phyloP scores from a whole-genome alignment of 1,140 invertebrate genomes.

The Thaumatotibia leucotreta region DNA sequence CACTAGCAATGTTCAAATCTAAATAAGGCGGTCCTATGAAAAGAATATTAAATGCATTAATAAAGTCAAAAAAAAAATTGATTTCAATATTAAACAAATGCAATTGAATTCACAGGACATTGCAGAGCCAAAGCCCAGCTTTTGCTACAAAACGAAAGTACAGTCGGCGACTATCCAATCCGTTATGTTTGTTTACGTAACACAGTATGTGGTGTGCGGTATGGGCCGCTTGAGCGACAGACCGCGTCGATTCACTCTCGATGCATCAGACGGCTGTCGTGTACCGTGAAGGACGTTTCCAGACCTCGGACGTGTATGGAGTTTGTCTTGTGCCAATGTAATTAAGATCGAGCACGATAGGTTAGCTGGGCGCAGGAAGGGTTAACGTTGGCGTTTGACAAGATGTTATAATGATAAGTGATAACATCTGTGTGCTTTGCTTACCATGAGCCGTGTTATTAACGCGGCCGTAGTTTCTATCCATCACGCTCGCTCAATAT shows the following conservation, averaged over 20 bases:
- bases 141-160: neutral
- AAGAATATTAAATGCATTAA: too few relatives aligned
- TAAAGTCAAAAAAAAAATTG: too few relatives aligned
- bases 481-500: too few relatives aligned
- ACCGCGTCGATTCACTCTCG: conserved; percentile 26
- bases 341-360: neutral
- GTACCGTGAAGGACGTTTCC: neutral
- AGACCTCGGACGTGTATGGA: neutral
- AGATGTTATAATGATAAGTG: too few relatives aligned
- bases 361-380: neutral
- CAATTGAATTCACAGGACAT: too few relatives aligned
- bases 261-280: neutral
- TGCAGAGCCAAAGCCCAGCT: neutral
- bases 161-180: neutral
- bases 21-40: too few relatives aligned
- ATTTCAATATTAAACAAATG: too few relatives aligned
- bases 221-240: conserved; percentile 26
- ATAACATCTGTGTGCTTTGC: too few relatives aligned
- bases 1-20: too few relatives aligned
- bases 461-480: too few relatives aligned
- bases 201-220: conserved; percentile 21
- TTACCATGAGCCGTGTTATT: too few relatives aligned
- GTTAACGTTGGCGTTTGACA: neutral
- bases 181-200: conserved; percentile 8
- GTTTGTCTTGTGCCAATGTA: neutral